Conservation (phyloP, 2,797 vertebrate genomes). For the Austrolebias charrua region DNA sequence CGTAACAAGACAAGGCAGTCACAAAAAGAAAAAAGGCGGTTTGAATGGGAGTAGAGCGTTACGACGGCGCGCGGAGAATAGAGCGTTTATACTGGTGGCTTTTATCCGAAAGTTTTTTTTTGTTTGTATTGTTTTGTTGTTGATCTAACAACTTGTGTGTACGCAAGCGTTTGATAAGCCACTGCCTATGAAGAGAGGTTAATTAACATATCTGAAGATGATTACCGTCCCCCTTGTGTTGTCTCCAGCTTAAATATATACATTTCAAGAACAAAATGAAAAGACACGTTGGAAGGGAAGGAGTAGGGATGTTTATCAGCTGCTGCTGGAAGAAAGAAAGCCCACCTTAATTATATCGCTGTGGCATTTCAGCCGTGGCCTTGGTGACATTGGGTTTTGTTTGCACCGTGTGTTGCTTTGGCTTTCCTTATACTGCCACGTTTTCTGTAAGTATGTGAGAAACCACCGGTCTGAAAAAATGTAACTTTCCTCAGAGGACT, state of each 20-base stretch:
- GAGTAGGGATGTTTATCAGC: conserved; percentile 36
- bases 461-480: conserved; percentile 17
- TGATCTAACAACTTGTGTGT: conserved; percentile 45
- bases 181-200: conserved; percentile 40
- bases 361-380: conserved; percentile 59
- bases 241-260: conserved; percentile 53
- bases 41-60: conserved; percentile 52
- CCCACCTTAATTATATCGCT: conserved; percentile 58
- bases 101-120: conserved; percentile 65
- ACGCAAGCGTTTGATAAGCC: conserved; percentile 52
- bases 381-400: conserved; percentile 44
- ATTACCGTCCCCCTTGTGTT: conserved; percentile 46
- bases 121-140: conserved; percentile 61
- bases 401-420: conserved; percentile 42
- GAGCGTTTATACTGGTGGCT: conserved; percentile 63
- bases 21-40: conserved; percentile 43
- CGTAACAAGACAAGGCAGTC: conserved; percentile 57
- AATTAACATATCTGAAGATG: conserved; percentile 70
- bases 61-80: conserved; percentile 48
- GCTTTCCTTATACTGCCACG: conserved; percentile 35
- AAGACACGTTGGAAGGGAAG: conserved; percentile 29
- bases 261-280: conserved; percentile 33
- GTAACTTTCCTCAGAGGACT: not conserved
- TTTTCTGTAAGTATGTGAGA: conserved; percentile 43
- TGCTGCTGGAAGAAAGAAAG: conserved; percentile 36